Evolutionary conservation across 1,140 invertebrate species (phyloP), one percentile per base, ranked within the genome.

Genomic region (Heliconius nattereri): DNA sequence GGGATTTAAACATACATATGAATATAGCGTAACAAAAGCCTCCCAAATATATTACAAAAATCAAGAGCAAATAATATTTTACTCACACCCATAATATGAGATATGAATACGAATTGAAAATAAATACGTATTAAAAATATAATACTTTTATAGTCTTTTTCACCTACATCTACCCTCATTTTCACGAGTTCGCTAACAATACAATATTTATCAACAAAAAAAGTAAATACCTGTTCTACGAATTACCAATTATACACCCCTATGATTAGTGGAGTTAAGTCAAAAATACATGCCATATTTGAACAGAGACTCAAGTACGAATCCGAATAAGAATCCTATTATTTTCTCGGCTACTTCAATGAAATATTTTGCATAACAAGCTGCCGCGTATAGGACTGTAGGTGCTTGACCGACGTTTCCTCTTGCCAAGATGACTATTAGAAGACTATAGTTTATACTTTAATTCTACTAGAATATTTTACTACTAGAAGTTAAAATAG

Each of bases 321-420:
- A 66, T 66, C 13, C 23, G 3, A 66, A n/a, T 66, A 26, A 26
- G 23, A 29, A 26, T 66, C 23, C 60, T 66, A 66, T 75, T 75
- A 75, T 66, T 57, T 73, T 75, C 73, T 75, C 73, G 7, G 26
- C 26, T n/a, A 57, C 49, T 75, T 8, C 52, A 75, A 19, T 75
- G 32, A 35, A 75, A 75, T 75, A 75, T 75, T 57, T 57, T 75
- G n/a, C 52, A 57, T 75, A 75, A 75, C 73, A 75, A 75, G 73
- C 73, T 54, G 16, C 23, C 73, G 73, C 54, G 73, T 75, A 29
- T 7, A 29, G 29, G 29, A 29, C 29, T 29, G 29, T 57, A 75
- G 52, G 32, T 75, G 52, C 73, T 75, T 75, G 73, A 75, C 73
- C 52, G 35, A 54, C 73, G 54, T 75, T 74, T 74, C 73, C 73